Base-by-base conservation (phyloP, 1,140 invertebrate genomes). In the Drosophila auraria region DNA sequence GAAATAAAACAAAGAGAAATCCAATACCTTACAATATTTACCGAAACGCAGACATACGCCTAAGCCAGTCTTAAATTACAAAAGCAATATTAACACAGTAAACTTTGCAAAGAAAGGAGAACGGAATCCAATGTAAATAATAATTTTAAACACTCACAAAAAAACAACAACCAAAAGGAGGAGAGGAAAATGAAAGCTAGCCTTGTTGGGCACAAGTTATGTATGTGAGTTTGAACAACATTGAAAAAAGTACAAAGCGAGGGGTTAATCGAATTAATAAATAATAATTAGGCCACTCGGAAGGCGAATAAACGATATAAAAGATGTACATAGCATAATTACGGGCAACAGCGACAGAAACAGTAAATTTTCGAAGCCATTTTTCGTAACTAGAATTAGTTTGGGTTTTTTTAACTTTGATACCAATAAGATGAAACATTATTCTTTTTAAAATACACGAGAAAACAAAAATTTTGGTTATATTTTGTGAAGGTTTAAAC, bases 161-260 rank as follows among this genome's bases (percentile, higher is more conserved):
- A 27, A 20, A 20, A 5, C 4, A 56, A 36, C 30, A 36, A 75
- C 42, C 40, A 47, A 73, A 73, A 25, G 50, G 20, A 50, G 54
- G 15, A 63, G 45, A 38, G 23, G 12, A 30, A 45, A 54, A 70
- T 20, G 49, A 20, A 56, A 60, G 65, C 17, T 50, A 36, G 49
- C 47, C 20, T 42, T 25, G 20, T 56, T 57, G 40, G 14, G 58
- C 47, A 81, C 6, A 51, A 66, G 57, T 68, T 62, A 42, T 44
- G 62, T 44, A 53, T 54, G 78, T 84, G 80, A 75, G 82, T 70
- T 63, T 36, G 30, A 36, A 20, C 27, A 33, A 53, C 51, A 36
- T 54, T 54, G 53, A 80, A 84, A 89, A 89, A 90, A 89, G 84
- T 89, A 89, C 84, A 89, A 89, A 89, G 72, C 62, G 86, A 83